These are phyloP conservation scores for Frieseomelitta varia DNA, from an alignment of 1,140 invertebrate genomes.

Conservation along the genomic window DNA sequence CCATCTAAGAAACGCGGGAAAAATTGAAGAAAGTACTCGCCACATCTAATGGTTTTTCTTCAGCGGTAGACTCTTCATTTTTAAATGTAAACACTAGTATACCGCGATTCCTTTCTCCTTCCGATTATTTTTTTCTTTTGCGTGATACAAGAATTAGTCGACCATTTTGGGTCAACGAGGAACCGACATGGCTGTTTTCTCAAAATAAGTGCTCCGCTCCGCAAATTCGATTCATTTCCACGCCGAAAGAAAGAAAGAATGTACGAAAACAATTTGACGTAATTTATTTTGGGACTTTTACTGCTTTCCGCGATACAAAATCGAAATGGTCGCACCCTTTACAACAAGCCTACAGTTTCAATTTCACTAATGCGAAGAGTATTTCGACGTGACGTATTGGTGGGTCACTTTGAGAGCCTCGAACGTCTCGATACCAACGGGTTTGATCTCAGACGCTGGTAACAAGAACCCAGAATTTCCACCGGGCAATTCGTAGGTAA, in stretches of 20 bases:
- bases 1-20: conserved; percentile 18
- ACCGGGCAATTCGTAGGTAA: conserved; percentile 90
- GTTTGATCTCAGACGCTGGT: conserved; percentile 86
- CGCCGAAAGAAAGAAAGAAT: too few relatives aligned
- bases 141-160: not conserved
- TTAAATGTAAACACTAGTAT: conserved; percentile 3
- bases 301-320: too few relatives aligned
- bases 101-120: not conserved
- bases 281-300: not conserved
- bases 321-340: not conserved
- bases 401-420: conserved; percentile 88
- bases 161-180: too few relatives aligned
- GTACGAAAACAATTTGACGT: not conserved
- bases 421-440: conserved; percentile 90
- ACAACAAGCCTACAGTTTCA: not conserved
- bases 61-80: not conserved
- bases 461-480: conserved; percentile 89
- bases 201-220: too few relatives aligned
- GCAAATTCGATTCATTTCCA: too few relatives aligned
- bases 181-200: too few relatives aligned
- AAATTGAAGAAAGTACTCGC: not conserved
- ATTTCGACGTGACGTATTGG: conserved; percentile 79
- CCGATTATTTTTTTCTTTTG: not conserved
- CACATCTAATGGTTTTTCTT: conserved; percentile 8
- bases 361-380: conserved; percentile 44